Conservation (phyloP, 2,113 vertebrate genomes). For the Erythrocebus patas region DNA sequence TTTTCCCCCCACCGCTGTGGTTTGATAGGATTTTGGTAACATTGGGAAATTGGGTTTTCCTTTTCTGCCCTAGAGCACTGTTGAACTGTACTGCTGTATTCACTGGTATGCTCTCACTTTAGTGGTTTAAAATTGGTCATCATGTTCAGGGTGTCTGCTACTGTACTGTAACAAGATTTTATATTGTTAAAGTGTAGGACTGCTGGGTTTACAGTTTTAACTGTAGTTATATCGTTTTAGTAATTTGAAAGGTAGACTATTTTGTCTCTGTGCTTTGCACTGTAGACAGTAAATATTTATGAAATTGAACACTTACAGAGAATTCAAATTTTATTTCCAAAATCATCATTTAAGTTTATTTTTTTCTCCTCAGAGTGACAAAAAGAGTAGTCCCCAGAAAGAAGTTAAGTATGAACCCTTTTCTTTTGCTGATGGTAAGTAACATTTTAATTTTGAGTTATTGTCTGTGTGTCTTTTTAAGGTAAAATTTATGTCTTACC, state of each 20-base stretch:
- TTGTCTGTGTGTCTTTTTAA: neutral
- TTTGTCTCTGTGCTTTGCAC: neutral
- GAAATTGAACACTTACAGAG: neutral
- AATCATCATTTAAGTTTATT: neutral
- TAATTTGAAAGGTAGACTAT: neutral
- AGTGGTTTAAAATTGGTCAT: neutral
- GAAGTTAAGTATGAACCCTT: conserved; percentile 93
- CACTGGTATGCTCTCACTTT: neutral
- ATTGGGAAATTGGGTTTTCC: neutral
- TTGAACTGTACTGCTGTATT: neutral
- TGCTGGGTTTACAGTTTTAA: neutral
- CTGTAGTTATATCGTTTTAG: neutral
- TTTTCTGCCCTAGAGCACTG: neutral
- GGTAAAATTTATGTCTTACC: neutral
- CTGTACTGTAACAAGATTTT: neutral
- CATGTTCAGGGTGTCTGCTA: neutral
- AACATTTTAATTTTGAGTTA: conserved; percentile 32
- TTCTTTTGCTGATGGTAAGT: conserved; percentile 95
- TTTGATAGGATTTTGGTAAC: neutral
- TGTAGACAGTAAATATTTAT: conserved; percentile 10
- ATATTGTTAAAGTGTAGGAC: neutral
- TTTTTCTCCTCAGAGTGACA: conserved; percentile 80
- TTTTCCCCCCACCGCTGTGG: neutral
- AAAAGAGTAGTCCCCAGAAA: conserved; percentile 85
- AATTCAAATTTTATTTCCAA: conserved; percentile 52